Base-by-base conservation (phyloP, 2,888 invertebrate species). In the Paralinhomoeus sp. region DNA sequence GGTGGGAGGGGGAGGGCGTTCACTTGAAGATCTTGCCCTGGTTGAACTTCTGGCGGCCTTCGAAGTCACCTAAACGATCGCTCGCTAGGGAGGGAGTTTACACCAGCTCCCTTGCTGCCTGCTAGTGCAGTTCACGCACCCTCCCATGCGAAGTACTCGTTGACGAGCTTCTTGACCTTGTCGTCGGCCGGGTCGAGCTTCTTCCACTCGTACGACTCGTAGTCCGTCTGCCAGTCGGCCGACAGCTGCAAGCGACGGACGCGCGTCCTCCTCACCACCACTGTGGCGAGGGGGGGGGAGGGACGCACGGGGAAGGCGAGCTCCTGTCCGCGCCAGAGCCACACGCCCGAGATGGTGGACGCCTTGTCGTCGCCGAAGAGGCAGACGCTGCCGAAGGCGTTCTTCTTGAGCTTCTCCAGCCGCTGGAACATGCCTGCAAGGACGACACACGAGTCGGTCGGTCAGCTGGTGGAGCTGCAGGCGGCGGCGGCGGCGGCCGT, bases 21-120 rank as follows among this genome's bases (percentile, higher is more conserved):
- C n/a, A 97, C 72, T 97, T 97, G 74, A 91, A 97, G 68, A 93
- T 80, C 72, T 97, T 97, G 67, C 93, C 97, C 72, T 93, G 85
- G 71, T 87, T 89, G 73, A 91, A 89, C 63, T 76, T 74, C 63
- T 87, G 80, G 47, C n/a, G n/a, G n/a, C 85, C 91, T 42, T 72
- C 65, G 63, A 78, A 80, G 66, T 91, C 84, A 49, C n/a, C n/a
- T n/a, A n/a, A n/a, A n/a, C n/a, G n/a, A n/a, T n/a, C n/a, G n/a
- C n/a, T n/a, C n/a, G n/a, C n/a, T n/a, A n/a, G n/a, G n/a, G n/a
- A n/a, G n/a, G n/a, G n/a, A n/a, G n/a, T n/a, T n/a, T n/a, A n/a
- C n/a, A n/a, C n/a, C n/a, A n/a, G 87, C n/a, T n/a, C n/a, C n/a
- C n/a, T n/a, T n/a, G n/a, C n/a, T n/a, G n/a, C n/a, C n/a, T n/a